These are phyloP conservation scores for Herminia tarsipennalis DNA, from an alignment of 2,888 invertebrate genomes.

Conservation along the genomic window DNA sequence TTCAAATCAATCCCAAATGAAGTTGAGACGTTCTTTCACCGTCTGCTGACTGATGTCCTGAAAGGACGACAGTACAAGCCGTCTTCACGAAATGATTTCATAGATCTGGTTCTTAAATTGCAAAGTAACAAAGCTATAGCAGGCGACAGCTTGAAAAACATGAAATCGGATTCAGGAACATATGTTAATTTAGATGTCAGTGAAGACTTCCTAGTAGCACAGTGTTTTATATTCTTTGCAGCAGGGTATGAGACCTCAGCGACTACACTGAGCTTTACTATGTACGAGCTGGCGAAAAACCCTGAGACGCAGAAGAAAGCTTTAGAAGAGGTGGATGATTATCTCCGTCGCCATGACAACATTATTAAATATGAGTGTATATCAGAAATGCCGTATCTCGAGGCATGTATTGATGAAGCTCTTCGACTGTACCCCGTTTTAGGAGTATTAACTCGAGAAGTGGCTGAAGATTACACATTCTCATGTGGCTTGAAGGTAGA, in stretches of 20 bases:
- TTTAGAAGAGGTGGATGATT: conserved; percentile 55
- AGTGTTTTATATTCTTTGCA: conserved; percentile 79
- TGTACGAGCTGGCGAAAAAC: conserved; percentile 61
- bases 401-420: conserved; percentile 61
- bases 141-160: conserved; percentile 56
- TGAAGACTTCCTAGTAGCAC: conserved; percentile 77
- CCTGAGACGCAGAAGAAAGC: conserved; percentile 47
- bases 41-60: conserved; percentile 50
- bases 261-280: conserved; percentile 46
- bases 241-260: conserved; percentile 68
- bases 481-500: conserved; percentile 59
- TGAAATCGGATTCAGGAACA: conserved; percentile 42
- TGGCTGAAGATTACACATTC: conserved; percentile 60
- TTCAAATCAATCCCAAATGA: conserved; percentile 47
- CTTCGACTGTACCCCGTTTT: conserved; percentile 67
- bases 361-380: conserved; percentile 52
- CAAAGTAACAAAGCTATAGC: conserved; percentile 48
- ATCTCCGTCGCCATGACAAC: conserved; percentile 47
- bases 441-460: conserved; percentile 59
- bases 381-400: conserved; percentile 52
- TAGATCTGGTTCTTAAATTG: conserved; percentile 59
- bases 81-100: conserved; percentile 58
- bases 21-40: conserved; percentile 51
- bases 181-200: conserved; percentile 47
- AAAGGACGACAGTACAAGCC: conserved; percentile 51